Conservation (phyloP, 2,113 vertebrate genomes). For the Oostethus manadensis region DNA sequence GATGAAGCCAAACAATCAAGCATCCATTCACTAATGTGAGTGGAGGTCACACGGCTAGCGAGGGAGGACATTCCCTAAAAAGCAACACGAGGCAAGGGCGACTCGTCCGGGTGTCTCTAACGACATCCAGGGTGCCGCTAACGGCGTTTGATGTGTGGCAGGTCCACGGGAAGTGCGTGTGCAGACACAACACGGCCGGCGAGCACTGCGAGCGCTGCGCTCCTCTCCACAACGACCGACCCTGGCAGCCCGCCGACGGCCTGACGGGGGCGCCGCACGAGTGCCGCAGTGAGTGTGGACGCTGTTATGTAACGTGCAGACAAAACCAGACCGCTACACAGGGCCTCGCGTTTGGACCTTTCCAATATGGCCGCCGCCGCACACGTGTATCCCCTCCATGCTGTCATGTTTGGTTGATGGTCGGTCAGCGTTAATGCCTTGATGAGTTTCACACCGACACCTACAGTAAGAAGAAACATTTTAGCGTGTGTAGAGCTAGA, state of each 20-base stretch:
- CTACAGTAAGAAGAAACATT: too few relatives aligned
- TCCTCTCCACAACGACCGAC: conserved; percentile 85
- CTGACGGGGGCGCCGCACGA: conserved; percentile 83
- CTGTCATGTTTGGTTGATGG: too few relatives aligned
- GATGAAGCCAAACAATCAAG: conserved; percentile 66
- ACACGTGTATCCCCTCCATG: too few relatives aligned
- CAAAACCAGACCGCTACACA: too few relatives aligned
- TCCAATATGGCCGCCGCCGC: too few relatives aligned
- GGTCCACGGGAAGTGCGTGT: conserved; percentile 94
- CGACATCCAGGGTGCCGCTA: neutral
- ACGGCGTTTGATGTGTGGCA: conserved; percentile 38
- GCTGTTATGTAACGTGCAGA: too few relatives aligned
- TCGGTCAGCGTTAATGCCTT: too few relatives aligned
- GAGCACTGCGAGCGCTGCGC: conserved; percentile 87
- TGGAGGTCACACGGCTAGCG: conserved; percentile 15
- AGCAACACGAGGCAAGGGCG: conserved; percentile 1
- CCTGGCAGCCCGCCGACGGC: conserved; percentile 90
- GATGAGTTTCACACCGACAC: too few relatives aligned
- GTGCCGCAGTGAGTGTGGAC: conserved; percentile 83
- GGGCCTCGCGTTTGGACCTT: too few relatives aligned
- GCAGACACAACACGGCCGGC: conserved; percentile 92
- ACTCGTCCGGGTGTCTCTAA: conserved; percentile 73
- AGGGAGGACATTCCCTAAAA: neutral
- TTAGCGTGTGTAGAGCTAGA: too few relatives aligned
- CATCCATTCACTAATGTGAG: conserved; percentile 55